A percentile compares a stretch with the other conserved stretches of the same genome.
These are phyloP conservation scores for Labeo calbasu DNA, from an alignment of 2,797 vertebrate species.

Conservation along the genomic window DNA sequence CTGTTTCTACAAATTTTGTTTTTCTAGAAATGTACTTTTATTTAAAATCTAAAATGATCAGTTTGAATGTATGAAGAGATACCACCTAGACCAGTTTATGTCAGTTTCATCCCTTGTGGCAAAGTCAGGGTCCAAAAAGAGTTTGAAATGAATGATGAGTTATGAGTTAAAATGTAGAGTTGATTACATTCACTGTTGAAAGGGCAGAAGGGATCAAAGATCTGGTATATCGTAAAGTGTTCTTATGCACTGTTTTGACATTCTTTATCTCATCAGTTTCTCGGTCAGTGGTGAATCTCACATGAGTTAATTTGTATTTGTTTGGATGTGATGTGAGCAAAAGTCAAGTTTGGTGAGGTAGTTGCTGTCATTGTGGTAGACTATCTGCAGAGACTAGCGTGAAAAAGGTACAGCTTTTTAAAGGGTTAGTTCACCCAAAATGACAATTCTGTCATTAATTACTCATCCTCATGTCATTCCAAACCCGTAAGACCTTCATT, in stretches of 20 bases:
- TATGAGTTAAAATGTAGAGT: slow-evolving; percentile 6
- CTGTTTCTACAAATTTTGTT: background rate
- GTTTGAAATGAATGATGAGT: background rate
- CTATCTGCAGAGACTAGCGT: background rate
- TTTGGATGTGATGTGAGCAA: background rate
- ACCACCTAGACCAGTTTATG: background rate
- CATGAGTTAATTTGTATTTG: background rate
- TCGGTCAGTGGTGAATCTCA: background rate
- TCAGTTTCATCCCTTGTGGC: background rate
- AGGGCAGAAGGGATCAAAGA: background rate
- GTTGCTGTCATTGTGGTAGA: background rate
- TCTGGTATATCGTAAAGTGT: background rate
- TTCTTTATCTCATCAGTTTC: background rate
- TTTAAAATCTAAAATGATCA: background rate
- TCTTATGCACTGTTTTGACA: background rate
- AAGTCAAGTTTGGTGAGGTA: background rate
- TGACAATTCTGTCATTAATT: too few relatives aligned
- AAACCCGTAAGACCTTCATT: too few relatives aligned
- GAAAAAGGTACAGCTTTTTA: background rate
- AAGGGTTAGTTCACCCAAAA: too few relatives aligned
- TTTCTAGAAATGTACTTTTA: background rate
- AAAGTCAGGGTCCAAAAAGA: background rate
- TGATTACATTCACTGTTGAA: background rate
- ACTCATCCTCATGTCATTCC: too few relatives aligned
- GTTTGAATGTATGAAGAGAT: background rate